phyloP scores from a whole-genome alignment of 2,797 vertebrate genomes.

The Leontopithecus rosalia region DNA sequence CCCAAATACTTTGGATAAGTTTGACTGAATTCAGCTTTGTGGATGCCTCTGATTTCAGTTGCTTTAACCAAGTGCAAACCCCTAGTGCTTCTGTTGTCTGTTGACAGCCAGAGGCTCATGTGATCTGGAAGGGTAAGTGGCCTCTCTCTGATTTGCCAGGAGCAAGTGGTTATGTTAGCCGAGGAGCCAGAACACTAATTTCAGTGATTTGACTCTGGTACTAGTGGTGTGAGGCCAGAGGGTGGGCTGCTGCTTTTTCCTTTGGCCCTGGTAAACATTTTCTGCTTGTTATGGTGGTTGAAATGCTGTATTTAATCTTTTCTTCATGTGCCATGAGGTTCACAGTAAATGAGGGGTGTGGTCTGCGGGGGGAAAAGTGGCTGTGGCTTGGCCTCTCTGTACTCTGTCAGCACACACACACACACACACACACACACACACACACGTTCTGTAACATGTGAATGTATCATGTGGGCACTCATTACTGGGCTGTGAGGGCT shows the following conservation, averaged over 20 bases:
- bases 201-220: conserved; percentile 9
- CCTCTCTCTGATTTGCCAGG: conserved; percentile 8
- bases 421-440: too few species aligned
- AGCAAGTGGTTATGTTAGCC: conserved; percentile 16
- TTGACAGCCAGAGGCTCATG: background rate
- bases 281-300: conserved; percentile 40
- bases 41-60: background rate
- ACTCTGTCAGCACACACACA: background rate
- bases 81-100: background rate
- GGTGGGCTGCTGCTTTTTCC: conserved; percentile 21
- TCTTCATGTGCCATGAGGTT: conserved; percentile 45
- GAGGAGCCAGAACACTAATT: background rate
- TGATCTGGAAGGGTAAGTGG: background rate
- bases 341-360: conserved; percentile 65
- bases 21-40: background rate
- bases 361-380: conserved; percentile 34
- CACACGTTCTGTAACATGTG: background rate
- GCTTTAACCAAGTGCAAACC: background rate
- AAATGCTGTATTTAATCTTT: conserved; percentile 40
- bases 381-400: conserved; percentile 37
- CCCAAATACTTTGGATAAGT: background rate
- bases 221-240: background rate
- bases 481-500: background rate
- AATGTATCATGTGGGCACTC: background rate
- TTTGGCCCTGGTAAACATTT: conserved; percentile 44